Conservation (phyloP, 2,113 vertebrate genomes). For the Podilymbus podiceps region DNA sequence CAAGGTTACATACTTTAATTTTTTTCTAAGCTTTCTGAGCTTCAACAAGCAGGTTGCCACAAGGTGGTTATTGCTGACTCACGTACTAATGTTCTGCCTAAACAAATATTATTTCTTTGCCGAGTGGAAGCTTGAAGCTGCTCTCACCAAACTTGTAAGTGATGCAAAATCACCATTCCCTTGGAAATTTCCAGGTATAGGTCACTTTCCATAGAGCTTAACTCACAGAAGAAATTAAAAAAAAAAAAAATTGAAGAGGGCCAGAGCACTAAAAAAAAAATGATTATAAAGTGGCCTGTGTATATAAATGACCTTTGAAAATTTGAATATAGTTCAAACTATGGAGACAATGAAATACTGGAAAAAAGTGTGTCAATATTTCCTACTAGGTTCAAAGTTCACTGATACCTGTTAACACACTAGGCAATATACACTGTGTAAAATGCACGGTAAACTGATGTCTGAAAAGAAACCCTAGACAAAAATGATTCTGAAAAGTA, state of each 20-base stretch:
- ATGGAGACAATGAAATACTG: not conserved
- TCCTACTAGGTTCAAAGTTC: not conserved
- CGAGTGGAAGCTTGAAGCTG: not conserved
- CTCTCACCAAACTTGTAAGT: not conserved
- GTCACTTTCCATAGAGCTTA: not conserved
- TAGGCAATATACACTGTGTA: not conserved
- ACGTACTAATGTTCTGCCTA: not conserved
- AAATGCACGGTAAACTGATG: not conserved
- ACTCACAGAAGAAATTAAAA: not conserved
- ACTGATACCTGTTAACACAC: not conserved
- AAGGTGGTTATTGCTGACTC: constrained; percentile 17
- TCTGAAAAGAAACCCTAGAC: not conserved
- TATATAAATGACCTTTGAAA: not conserved
- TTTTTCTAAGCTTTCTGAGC: not conserved
- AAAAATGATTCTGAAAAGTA: not conserved
- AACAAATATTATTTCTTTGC: not conserved
- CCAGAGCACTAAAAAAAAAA: not conserved
- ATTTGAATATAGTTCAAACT: not conserved
- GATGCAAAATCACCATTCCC: not conserved
- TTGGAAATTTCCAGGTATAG: not conserved
- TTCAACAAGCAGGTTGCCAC: not conserved
- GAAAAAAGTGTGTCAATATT: not conserved
- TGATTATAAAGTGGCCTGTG: not conserved
- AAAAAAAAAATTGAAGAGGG: not conserved
- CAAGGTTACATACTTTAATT: not conserved